phyloP scores from a whole-genome alignment of 2,888 invertebrate genomes.

The Eupithecia tripunctaria region DNA sequence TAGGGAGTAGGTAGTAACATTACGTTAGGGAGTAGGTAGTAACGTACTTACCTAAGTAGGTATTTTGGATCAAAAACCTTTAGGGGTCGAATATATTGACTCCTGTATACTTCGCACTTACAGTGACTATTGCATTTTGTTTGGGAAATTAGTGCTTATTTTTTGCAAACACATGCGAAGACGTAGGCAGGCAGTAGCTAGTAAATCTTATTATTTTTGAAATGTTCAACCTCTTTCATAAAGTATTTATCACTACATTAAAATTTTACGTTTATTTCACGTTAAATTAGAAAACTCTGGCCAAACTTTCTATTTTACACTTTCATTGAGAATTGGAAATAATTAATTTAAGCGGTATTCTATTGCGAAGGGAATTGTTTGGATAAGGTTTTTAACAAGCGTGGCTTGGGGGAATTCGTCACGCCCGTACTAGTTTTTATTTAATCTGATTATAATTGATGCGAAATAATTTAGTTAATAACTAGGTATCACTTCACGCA shows the following conservation, averaged over 20 bases:
- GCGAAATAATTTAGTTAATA: too few species aligned
- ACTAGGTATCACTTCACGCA: too few species aligned
- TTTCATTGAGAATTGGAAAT: conserved; percentile 39
- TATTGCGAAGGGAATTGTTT: conserved; percentile 16
- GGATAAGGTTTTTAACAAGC: not conserved
- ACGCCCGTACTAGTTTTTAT: not conserved
- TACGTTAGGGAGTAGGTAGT: too few species aligned
- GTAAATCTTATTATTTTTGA: not conserved
- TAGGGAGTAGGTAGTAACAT: too few species aligned
- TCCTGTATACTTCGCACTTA: too few species aligned
- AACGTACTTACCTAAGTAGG: too few species aligned
- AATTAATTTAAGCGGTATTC: conserved; percentile 20
- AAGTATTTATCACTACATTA: not conserved
- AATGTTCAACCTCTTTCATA: not conserved
- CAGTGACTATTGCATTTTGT: too few species aligned
- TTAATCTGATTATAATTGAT: not conserved
- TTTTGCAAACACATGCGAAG: not conserved
- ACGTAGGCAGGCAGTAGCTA: not conserved
- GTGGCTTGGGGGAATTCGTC: not conserved
- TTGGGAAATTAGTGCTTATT: too few species aligned
- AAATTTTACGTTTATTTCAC: conserved; percentile 1
- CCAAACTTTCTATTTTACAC: conserved; percentile 42
- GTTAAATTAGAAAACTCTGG: conserved; percentile 7
- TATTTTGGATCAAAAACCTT: too few species aligned
- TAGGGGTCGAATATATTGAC: too few species aligned